A percentile compares a stretch with the other conserved stretches of the same genome.
These are phyloP conservation scores for Rhingia campestris DNA, from an alignment of 2,888 invertebrate genomes.

Conservation along the genomic window DNA sequence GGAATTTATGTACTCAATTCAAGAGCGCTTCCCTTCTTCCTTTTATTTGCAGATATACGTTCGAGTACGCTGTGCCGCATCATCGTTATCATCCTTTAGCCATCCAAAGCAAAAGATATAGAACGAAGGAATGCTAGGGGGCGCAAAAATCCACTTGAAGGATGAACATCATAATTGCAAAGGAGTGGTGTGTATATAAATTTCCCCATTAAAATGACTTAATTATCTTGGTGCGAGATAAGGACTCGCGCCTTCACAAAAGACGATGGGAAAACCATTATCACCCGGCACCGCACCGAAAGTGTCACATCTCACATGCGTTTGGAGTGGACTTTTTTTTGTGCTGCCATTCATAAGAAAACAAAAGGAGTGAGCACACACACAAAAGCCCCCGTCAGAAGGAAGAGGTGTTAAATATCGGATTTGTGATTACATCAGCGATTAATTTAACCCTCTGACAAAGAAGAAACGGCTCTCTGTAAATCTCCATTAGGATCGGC, in stretches of 20 bases:
- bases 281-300: conserved; percentile 47
- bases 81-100: conserved; percentile 37
- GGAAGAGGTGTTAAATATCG: conserved; percentile 58
- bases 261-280: conserved; percentile 51
- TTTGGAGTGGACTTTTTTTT: neutral
- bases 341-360: conserved; percentile 12
- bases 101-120: neutral
- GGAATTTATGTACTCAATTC: conserved; percentile 70
- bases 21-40: conserved; percentile 25
- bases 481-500: neutral
- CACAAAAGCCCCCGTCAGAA: neutral
- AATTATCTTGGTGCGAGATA: conserved; percentile 73
- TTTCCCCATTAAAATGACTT: conserved; percentile 74
- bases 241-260: conserved; percentile 39
- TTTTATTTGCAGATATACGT: conserved; percentile 52
- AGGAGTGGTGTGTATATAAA: conserved; percentile 38
- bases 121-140: neutral
- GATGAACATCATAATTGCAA: conserved; percentile 66
- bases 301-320: conserved; percentile 56
- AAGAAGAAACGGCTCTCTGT: conserved; percentile 4
- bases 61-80: neutral
- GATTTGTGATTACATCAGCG: conserved; percentile 73
- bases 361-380: conserved; percentile 31
- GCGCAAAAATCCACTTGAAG: conserved; percentile 46
- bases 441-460: conserved; percentile 61